These are phyloP conservation scores for Stenurella melanura DNA, from an alignment of 2,888 invertebrate genomes.

Conservation along the genomic window DNA sequence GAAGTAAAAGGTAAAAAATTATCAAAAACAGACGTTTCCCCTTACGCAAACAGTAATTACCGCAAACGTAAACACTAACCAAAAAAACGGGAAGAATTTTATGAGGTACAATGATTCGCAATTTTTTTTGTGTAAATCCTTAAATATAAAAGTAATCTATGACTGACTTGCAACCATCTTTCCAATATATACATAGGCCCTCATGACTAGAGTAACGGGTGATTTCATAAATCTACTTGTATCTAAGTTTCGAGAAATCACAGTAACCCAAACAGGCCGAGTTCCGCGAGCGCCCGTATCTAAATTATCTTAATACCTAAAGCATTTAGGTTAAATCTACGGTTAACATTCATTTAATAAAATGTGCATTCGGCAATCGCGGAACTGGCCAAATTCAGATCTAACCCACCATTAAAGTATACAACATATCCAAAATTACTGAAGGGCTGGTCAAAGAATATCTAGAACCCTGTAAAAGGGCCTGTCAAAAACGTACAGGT, in stretches of 20 bases:
- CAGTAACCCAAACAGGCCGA: slow-evolving; percentile 51
- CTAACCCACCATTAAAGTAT: slow-evolving; percentile 36
- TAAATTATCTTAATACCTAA: slow-evolving; percentile 31
- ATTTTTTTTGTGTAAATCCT: slow-evolving; percentile 29
- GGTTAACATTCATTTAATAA: slow-evolving; percentile 27
- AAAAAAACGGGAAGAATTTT: no score
- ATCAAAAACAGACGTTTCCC: no score
- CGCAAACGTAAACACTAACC: no score
- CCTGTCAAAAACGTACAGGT: not conserved
- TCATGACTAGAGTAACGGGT: slow-evolving; percentile 61
- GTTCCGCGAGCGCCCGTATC: slow-evolving; percentile 21
- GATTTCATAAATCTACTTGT: slow-evolving; percentile 50
- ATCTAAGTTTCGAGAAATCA: slow-evolving; percentile 51
- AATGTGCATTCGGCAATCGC: slow-evolving; percentile 21
- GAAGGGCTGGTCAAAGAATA: slow-evolving; percentile 36
- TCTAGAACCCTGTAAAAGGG: slow-evolving; percentile 10
- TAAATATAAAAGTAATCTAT: slow-evolving; percentile 25
- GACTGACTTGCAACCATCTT: slow-evolving; percentile 37
- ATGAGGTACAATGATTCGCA: slow-evolving; percentile 11
- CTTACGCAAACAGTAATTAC: no score
- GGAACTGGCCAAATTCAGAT: slow-evolving; percentile 33
- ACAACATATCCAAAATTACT: slow-evolving; percentile 34
- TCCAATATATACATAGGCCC: slow-evolving; percentile 58
- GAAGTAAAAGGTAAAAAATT: no score
- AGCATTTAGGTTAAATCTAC: slow-evolving; percentile 34